phyloP scores from a whole-genome alignment of 2,113 vertebrate genomes.

The Heloderma charlesbogerti region DNA sequence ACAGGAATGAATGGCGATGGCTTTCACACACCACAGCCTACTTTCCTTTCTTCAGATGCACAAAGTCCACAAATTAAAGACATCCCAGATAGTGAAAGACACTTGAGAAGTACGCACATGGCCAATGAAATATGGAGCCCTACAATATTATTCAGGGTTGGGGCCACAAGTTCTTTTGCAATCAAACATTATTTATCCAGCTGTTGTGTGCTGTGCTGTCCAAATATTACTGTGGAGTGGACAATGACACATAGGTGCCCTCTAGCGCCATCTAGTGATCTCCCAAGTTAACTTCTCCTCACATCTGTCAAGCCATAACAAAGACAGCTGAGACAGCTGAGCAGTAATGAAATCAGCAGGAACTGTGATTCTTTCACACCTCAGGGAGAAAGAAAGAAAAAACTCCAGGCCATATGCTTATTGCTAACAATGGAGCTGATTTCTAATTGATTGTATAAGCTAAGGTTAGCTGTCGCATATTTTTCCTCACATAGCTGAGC shows the following conservation, averaged over 20 bases:
- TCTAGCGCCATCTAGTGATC: conserved; percentile 20
- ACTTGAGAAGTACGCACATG: neutral
- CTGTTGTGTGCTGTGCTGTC: neutral
- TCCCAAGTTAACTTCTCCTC: conserved; percentile 8
- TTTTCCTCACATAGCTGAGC: neutral
- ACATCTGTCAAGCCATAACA: neutral
- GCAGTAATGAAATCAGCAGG: neutral
- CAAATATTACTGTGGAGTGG: neutral
- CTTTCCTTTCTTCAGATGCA: no score
- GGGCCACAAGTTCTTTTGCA: neutral
- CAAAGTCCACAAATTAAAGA: neutral
- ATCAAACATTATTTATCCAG: conserved; percentile 17
- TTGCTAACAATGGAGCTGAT: conserved; percentile 2
- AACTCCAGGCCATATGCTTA: neutral
- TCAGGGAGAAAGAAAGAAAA: neutral
- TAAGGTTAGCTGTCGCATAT: neutral
- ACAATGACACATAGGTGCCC: neutral
- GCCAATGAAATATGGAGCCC: neutral
- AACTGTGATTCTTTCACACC: neutral
- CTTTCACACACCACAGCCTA: neutral
- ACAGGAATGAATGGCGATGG: neutral
- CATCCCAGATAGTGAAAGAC: neutral
- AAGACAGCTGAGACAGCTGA: conserved; percentile 13
- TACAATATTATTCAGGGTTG: neutral
- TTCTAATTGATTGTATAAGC: conserved; percentile 25